phyloP scores from a whole-genome alignment of 37 sponge, comb jelly and placozoan species.

The Chondrilla cf. caribensis region DNA sequence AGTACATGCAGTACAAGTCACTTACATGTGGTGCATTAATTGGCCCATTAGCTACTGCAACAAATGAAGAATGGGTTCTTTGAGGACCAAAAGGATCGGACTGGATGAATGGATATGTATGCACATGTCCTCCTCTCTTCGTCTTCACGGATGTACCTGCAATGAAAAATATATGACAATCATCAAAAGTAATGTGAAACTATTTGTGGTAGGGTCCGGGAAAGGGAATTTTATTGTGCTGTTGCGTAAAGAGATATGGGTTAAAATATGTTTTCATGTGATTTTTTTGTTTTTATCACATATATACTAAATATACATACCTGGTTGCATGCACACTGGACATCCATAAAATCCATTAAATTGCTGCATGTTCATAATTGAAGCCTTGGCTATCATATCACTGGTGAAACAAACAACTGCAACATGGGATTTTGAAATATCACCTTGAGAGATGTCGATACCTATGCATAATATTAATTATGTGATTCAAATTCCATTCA shows the following conservation, averaged over 20 bases:
- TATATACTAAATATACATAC: too few relatives aligned
- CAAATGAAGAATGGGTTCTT: background rate
- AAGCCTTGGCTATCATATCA: background rate
- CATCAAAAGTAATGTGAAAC: too few relatives aligned
- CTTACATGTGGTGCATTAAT: background rate
- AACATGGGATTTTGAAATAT: background rate
- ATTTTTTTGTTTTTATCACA: too few relatives aligned
- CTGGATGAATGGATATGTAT: constrained; percentile 5
- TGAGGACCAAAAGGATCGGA: constrained; percentile 13
- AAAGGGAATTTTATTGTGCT: too few relatives aligned
- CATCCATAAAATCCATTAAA: constrained; percentile 7
- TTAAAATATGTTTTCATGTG: too few relatives aligned
- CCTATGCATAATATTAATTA: background rate
- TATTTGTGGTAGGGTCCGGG: too few relatives aligned
- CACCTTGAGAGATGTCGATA: background rate
- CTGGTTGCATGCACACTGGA: background rate
- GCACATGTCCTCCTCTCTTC: background rate
- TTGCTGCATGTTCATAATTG: background rate
- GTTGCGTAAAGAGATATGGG: too few relatives aligned
- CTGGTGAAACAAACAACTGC: background rate
- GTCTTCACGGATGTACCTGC: background rate
- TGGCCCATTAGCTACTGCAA: background rate
- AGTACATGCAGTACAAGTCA: too few relatives aligned
- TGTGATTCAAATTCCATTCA: too few relatives aligned
- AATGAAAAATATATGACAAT: background rate